Base-by-base conservation (phyloP, 2,888 invertebrate genomes). In the Eupeodes luniger region DNA sequence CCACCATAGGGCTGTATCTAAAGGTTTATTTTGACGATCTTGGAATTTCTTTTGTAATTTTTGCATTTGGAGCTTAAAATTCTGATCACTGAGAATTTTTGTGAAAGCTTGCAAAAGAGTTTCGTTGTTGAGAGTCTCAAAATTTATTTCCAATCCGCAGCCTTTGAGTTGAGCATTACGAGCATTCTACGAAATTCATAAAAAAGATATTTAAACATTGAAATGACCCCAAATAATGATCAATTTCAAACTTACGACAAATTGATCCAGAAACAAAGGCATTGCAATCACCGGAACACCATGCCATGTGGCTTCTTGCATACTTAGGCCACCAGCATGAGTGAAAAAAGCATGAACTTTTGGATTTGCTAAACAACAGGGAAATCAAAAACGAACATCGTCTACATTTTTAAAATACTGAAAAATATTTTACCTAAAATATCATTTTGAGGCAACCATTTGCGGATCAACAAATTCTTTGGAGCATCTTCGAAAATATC, bases 1-100 rank as follows among this genome's bases (percentile, higher is more conserved):
- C 96, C 95, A 96, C 92, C 95, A 94, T 0, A 95, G 92, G 11
- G 96, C 94, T 40, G 95, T 95, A 27, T 94, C 94, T 27, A 95
- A 92, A 0, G 96, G 95, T 1, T 94, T 91, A 89, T 94, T 91
- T 0, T 94, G 94, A 0, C 95, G 94, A 90, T 95, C 94, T 67
- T 91, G 91, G 91, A 94, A 95, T 49, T 93, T 90, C 47, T 90
- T 91, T 6, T 94, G 94, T n/a, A 93, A 90, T 74, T 92, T 91
- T 84, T 93, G 92, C 19, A 93, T 93, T 78, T 7, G 19, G 2
- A 27, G 47, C 92, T 90, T 78, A 47, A 90, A 91, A 6, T 55
- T 87, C 12, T 86, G 81, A 78, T 90, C 81, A 14, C 74, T 69
- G 0, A 90, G 69, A 12, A 91, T 90, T 76, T 86, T 69, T 3